Evolutionary conservation across 2,797 vertebrate genomes (phyloP).

Genomic region (Acanthis flammea): DNA sequence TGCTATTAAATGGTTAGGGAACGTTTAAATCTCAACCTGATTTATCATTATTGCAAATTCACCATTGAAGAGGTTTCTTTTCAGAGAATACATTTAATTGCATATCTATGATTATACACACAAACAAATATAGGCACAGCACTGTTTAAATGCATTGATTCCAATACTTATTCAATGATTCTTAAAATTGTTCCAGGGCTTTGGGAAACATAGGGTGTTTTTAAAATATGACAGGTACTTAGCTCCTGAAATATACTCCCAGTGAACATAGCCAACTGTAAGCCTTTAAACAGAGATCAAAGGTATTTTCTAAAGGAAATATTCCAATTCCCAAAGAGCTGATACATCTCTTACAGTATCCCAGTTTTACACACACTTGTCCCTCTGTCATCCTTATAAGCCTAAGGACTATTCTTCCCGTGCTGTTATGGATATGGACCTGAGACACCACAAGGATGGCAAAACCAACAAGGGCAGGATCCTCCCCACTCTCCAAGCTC

Average conservation of each 20-base stretch:
- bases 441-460: accelerated
- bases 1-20: background rate
- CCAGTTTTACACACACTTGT: background rate
- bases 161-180: background rate
- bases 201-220: background rate
- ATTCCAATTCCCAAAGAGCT: background rate
- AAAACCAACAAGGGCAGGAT: background rate
- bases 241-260: background rate
- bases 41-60: background rate
- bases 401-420: background rate
- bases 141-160: background rate
- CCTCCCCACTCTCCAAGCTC: background rate
- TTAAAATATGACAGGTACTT: background rate
- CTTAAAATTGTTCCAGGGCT: background rate
- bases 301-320: background rate
- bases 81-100: background rate
- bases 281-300: background rate
- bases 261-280: background rate
- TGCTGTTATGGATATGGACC: too few relatives aligned
- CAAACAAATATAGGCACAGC: background rate
- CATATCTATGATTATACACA: background rate
- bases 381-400: background rate
- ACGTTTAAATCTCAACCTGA: background rate
- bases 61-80: background rate
- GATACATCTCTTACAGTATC: background rate